A percentile compares a stretch with the other conserved stretches of the same genome.
phyloP scores from a whole-genome alignment of 2,888 invertebrate genomes.

The Ormyrus rosae region DNA sequence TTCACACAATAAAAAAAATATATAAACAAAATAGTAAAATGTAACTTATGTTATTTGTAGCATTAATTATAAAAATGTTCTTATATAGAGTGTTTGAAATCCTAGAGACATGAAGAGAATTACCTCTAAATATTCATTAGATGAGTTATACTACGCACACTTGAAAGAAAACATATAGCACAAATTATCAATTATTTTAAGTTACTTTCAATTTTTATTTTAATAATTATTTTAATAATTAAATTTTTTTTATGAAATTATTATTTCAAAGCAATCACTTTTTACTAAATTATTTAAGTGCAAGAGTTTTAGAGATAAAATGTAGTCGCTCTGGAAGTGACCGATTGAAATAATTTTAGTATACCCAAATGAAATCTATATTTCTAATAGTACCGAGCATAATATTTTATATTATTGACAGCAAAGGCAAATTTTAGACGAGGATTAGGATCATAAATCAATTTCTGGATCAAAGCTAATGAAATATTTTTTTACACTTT shows the following conservation, averaged over 20 bases:
- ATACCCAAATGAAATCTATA: slow-evolving; percentile 21
- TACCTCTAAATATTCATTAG: slow-evolving; percentile 10
- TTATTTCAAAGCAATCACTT: slow-evolving; percentile 18
- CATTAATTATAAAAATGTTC: slow-evolving; percentile 34
- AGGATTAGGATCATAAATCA: neutral
- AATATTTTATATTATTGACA: slow-evolving; percentile 49
- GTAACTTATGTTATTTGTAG: slow-evolving; percentile 25
- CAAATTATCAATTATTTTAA: slow-evolving; percentile 19
- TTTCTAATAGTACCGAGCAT: slow-evolving; percentile 34
- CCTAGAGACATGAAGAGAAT: slow-evolving; percentile 10
- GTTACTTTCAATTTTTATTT: neutral
- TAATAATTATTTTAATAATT: slow-evolving; percentile 9
- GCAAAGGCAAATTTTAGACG: neutral
- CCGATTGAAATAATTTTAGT: slow-evolving; percentile 33
- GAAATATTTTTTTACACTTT: slow-evolving; percentile 41
- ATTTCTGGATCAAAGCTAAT: neutral
- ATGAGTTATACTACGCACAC: slow-evolving; percentile 29
- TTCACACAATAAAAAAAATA: slow-evolving; percentile 33
- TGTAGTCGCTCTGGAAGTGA: slow-evolving; percentile 46
- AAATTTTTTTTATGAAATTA: slow-evolving; percentile 13
- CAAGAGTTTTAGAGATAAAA: slow-evolving; percentile 35
- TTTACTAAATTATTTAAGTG: slow-evolving; percentile 34
- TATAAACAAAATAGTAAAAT: slow-evolving; percentile 27
- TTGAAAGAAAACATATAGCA: slow-evolving; percentile 3
- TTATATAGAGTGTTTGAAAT: slow-evolving; percentile 24